These are phyloP conservation scores for Mechanitis mazaeus DNA, from an alignment of 2,888 invertebrate species.

Conservation along the genomic window DNA sequence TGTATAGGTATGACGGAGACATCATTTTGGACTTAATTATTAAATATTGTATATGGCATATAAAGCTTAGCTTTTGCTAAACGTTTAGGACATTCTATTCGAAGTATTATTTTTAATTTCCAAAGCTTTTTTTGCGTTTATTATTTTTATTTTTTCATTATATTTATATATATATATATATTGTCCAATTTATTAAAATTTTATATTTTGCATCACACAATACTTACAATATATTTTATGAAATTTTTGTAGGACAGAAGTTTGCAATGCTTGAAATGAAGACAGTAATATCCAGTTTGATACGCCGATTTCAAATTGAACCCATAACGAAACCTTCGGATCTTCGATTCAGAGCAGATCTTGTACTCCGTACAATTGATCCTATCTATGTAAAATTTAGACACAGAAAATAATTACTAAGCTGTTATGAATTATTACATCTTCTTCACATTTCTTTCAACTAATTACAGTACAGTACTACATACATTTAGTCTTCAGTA, in stretches of 20 bases:
- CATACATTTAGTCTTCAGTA: too few species aligned
- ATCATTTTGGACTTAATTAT: not conserved
- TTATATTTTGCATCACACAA: too few species aligned
- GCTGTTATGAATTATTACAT: constrained; percentile 5
- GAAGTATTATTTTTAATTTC: too few species aligned
- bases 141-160: too few species aligned
- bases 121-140: too few species aligned
- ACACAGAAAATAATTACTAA: constrained; percentile 6
- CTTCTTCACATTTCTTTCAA: too few species aligned
- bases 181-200: too few species aligned
- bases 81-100: too few species aligned
- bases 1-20: constrained; percentile 20
- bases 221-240: not conserved
- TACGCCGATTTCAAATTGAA: constrained; percentile 60
- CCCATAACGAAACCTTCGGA: constrained; percentile 57
- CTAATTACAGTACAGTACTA: too few species aligned
- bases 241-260: constrained; percentile 58
- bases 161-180: too few species aligned
- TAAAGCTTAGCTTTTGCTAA: too few species aligned
- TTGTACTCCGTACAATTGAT: constrained; percentile 45
- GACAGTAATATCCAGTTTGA: constrained; percentile 58
- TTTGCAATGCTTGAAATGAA: constrained; percentile 75
- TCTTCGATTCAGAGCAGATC: constrained; percentile 41
- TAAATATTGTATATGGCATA: not conserved
- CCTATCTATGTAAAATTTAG: constrained; percentile 45